Evolutionary conservation across 2,888 invertebrate species (phyloP), one percentile per base, ranked within the genome.

Genomic region (Clistopyga incitator): DNA sequence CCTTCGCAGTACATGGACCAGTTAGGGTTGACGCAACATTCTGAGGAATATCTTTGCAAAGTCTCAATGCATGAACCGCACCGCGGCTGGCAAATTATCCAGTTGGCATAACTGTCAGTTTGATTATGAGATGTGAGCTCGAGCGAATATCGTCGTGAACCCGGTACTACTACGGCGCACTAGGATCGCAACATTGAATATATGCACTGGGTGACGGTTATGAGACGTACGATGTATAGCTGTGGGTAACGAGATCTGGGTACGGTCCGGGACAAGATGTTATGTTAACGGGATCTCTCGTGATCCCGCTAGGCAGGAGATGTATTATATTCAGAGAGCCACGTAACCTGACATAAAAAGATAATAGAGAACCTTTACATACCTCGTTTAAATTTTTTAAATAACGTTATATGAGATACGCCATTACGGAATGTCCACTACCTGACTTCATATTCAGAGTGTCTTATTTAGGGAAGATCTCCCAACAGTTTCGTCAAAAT

Each of bases 101-200:
- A 42, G 52, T 61, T 85, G 87, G 81, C 56, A 61, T 87, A 87
- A 82, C 88, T 86, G 88, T 86, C 88, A 88, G 84, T 86, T 85
- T 87, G 88, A 88, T 88, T 88, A 88, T 87, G 88, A 89, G 87
- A 89, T 89, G 88, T 86, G 86, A 85, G 87, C 47, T n/a, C 15
- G n/a, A 34, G 68, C 61, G 25, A 25, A 47, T 64, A 75, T 75
- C 42, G 54, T 70, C 52, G 64, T 70, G 75, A 75, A 4, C 68
- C 11, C 75, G 25, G 75, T 75, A 80, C 68, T 80, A 80, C 75
- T 50, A 29, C 68, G 23, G 23, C 42, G 45, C 54, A 70, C 61
- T 56, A 29, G 59, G 42, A 59, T 61, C 34, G 59, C 50, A 20
- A 15, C 18, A 67, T 47, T 25, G 34, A 65, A 65, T 67, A 56